Evolutionary conservation across 2,888 invertebrate genomes (phyloP).

Genomic region (Heliconius erato): DNA sequence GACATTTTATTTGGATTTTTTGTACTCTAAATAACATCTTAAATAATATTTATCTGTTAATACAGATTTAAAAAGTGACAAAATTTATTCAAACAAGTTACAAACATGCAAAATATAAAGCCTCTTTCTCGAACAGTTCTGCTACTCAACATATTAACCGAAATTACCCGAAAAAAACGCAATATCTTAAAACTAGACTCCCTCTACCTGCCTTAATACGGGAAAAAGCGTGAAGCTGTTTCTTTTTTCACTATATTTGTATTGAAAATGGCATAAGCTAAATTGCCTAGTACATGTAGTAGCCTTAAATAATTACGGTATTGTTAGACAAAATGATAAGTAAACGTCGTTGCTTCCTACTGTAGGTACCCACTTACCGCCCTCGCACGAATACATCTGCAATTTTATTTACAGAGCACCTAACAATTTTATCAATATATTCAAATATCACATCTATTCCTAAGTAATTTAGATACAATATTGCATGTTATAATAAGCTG

Average conservation of each 20-base stretch:
- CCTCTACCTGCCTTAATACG: no score
- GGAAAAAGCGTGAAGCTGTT: background rate
- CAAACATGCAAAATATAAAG: no score
- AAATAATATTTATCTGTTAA: no score
- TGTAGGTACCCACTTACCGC: slow-evolving; percentile 46
- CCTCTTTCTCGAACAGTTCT: no score
- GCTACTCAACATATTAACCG: no score
- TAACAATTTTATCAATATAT: slow-evolving; percentile 5
- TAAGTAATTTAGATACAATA: background rate
- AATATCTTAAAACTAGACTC: no score
- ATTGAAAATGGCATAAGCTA: background rate
- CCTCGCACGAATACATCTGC: slow-evolving; percentile 39
- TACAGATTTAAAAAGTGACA: no score
- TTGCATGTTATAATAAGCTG: slow-evolving; percentile 5
- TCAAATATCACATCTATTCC: slow-evolving; percentile 30
- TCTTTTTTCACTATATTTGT: background rate
- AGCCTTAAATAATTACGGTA: slow-evolving; percentile 27
- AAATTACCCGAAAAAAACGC: no score
- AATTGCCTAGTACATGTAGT: background rate
- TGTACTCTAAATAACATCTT: no score
- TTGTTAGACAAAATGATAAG: slow-evolving; percentile 39
- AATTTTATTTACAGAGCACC: slow-evolving; percentile 33
- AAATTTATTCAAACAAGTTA: no score
- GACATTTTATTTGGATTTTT: no score
- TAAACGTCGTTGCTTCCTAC: slow-evolving; percentile 47